Evolutionary conservation across 1,140 invertebrate species (phyloP).

Genomic region (Trigoniulus corallinus): DNA sequence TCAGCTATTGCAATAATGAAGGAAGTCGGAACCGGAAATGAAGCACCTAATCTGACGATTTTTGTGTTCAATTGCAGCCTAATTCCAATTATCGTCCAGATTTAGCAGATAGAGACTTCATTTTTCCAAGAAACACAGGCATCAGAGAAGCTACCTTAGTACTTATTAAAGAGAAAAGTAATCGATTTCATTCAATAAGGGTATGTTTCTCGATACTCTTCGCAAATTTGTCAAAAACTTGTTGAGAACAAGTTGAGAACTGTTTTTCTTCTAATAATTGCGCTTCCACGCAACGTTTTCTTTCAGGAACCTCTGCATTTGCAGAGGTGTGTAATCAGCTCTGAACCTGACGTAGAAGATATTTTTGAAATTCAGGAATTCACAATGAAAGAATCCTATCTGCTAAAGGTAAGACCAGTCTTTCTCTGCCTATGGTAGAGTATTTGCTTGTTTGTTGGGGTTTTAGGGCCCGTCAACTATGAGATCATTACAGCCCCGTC

Average conservation of each 20-base stretch:
- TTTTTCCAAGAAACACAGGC: constrained; percentile 46
- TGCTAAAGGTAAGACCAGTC: constrained; percentile 60
- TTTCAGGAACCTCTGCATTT: constrained; percentile 65
- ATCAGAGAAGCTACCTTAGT: constrained; percentile 73
- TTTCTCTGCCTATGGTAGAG: no score
- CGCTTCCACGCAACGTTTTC: constrained; percentile 1
- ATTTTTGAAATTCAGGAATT: constrained; percentile 92
- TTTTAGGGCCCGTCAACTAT: no score
- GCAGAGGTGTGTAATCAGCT: constrained; percentile 74
- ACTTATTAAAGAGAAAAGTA: constrained; percentile 75
- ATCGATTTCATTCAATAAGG: constrained; percentile 63
- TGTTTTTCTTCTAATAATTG: not conserved
- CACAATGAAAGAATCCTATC: constrained; percentile 76
- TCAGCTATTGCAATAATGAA: not conserved
- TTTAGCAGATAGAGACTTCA: constrained; percentile 29
- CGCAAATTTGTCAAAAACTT: not conserved
- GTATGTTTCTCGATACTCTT: constrained; percentile 34
- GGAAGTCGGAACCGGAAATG: not conserved
- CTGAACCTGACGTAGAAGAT: constrained; percentile 71
- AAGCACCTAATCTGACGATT: not conserved
- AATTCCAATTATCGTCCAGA: constrained; percentile 24
- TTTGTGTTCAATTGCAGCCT: constrained; percentile 11
- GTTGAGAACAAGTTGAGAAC: no score
- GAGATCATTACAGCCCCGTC: no score
- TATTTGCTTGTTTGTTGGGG: no score